Evolutionary conservation across 1,140 invertebrate species (phyloP).

Genomic region (Camponotus floridanus): DNA sequence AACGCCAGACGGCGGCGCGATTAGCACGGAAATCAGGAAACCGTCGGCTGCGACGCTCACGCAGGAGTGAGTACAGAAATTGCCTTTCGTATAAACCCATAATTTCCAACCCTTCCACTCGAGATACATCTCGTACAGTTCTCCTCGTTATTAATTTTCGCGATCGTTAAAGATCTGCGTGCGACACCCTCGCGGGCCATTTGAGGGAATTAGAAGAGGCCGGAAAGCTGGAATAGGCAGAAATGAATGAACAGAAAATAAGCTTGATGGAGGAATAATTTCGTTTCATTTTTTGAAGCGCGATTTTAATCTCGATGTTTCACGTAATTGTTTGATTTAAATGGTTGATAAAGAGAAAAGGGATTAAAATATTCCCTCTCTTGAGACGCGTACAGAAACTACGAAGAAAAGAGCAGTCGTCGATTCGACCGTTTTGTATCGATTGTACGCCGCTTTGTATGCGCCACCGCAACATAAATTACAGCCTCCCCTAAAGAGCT

Average conservation of each 20-base stretch:
- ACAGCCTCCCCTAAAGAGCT: slow-evolving; percentile 58
- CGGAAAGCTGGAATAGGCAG: not conserved
- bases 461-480: slow-evolving; percentile 67
- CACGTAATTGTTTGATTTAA: not conserved
- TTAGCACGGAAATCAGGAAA: slow-evolving; percentile 80
- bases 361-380: not conserved
- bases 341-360: not conserved
- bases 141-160: slow-evolving; percentile 36
- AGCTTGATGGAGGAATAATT: not conserved
- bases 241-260: not conserved
- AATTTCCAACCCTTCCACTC: not conserved
- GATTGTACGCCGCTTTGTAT: slow-evolving; percentile 58
- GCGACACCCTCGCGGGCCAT: not conserved
- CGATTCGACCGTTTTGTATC: slow-evolving; percentile 49
- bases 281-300: not conserved
- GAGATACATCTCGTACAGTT: not conserved
- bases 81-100: slow-evolving; percentile 4
- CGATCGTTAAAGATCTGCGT: slow-evolving; percentile 55
- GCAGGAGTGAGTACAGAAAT: slow-evolving; percentile 76
- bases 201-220: not conserved
- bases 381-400: not conserved
- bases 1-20: slow-evolving; percentile 77
- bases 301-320: not conserved
- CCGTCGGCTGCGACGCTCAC: slow-evolving; percentile 67
- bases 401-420: not conserved